phyloP scores from a whole-genome alignment of 1,140 invertebrate genomes.

The Drosophila subobscura region DNA sequence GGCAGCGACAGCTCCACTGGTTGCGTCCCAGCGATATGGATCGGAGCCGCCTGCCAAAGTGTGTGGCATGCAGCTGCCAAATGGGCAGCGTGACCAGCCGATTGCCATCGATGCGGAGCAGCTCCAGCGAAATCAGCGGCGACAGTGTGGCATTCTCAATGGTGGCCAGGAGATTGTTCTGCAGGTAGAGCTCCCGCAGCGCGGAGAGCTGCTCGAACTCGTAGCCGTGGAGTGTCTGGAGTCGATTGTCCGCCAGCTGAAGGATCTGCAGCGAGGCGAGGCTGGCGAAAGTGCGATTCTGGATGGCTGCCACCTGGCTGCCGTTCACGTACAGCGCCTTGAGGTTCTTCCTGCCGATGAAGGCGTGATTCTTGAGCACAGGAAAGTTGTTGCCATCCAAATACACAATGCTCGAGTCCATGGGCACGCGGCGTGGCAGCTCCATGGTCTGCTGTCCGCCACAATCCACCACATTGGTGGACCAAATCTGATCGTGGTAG shows the following conservation, averaged over 20 bases:
- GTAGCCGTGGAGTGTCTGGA: slow-evolving; percentile 92
- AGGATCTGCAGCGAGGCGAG: slow-evolving; percentile 91
- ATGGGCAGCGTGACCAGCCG: slow-evolving; percentile 91
- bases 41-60: slow-evolving; percentile 85
- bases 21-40: slow-evolving; percentile 91
- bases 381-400: slow-evolving; percentile 94
- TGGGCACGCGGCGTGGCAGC: slow-evolving; percentile 93
- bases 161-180: slow-evolving; percentile 91
- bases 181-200: slow-evolving; percentile 92
- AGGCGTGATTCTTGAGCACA: slow-evolving; percentile 93
- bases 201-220: slow-evolving; percentile 94
- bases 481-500: slow-evolving; percentile 96
- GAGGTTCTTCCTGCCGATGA: slow-evolving; percentile 96
- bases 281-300: slow-evolving; percentile 96
- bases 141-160: slow-evolving; percentile 93
- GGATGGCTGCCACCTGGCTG: slow-evolving; percentile 92
- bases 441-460: slow-evolving; percentile 89
- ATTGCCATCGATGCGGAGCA: slow-evolving; percentile 93
- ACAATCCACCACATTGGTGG: slow-evolving; percentile 96
- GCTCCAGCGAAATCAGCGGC: slow-evolving; percentile 90
- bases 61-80: slow-evolving; percentile 88
- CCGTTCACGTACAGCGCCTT: slow-evolving; percentile 93
- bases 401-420: slow-evolving; percentile 96
- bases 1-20: slow-evolving; percentile 94
- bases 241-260: slow-evolving; percentile 93